Evolutionary conservation across 2,888 invertebrate species (phyloP).

Genomic region (Leucophenga maculata): DNA sequence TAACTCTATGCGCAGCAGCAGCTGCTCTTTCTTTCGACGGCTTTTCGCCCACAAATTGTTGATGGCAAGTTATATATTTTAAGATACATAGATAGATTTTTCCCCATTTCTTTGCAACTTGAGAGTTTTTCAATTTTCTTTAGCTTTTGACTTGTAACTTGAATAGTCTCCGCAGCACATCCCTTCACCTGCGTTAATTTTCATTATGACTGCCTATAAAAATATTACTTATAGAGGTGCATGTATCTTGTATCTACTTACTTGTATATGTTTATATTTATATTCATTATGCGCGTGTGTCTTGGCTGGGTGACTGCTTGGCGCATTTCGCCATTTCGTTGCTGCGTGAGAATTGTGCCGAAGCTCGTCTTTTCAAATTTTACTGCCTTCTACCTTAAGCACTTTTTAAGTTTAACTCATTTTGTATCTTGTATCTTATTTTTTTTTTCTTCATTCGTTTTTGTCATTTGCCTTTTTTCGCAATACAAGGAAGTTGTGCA

Average conservation of each 20-base stretch:
- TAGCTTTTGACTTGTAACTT: too few species aligned
- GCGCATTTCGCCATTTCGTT: constrained; percentile 33
- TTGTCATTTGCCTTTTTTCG: not conserved
- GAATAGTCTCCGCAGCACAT: too few species aligned
- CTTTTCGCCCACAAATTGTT: not conserved
- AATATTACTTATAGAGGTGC: constrained; percentile 39
- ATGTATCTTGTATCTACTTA: constrained; percentile 39
- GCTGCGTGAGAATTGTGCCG: constrained; percentile 50
- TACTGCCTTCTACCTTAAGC: not conserved
- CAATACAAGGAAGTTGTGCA: constrained; percentile 51
- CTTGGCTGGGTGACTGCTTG: too few species aligned
- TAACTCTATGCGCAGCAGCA: not conserved
- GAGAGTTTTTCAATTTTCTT: too few species aligned
- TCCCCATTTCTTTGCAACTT: too few species aligned
- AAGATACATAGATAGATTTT: too few species aligned
- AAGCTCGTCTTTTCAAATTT: constrained; percentile 18
- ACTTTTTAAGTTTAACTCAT: not conserved
- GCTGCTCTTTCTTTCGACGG: not conserved
- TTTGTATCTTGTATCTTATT: not conserved
- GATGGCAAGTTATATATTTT: too few species aligned
- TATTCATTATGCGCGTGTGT: constrained; percentile 28
- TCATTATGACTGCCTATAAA: constrained; percentile 50
- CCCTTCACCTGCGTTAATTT: constrained; percentile 40
- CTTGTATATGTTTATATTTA: constrained; percentile 38
- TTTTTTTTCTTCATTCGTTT: not conserved